phyloP scores from a whole-genome alignment of 1,140 invertebrate species.

The Daktulosphaira vitifoliae region DNA sequence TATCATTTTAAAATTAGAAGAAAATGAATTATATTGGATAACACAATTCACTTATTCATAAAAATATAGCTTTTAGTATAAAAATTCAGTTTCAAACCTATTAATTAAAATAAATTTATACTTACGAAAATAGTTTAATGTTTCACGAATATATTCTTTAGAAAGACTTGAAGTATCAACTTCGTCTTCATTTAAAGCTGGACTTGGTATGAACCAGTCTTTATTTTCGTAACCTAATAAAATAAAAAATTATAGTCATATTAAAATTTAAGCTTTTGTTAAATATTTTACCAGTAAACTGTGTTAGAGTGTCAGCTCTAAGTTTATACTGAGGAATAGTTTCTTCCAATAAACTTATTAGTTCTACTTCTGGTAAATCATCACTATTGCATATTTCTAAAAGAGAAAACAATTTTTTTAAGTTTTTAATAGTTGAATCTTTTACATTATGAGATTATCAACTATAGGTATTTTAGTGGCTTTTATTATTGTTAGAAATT shows the following conservation, averaged over 20 bases:
- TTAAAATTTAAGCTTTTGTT: background rate
- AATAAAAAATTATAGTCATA: conserved; percentile 32
- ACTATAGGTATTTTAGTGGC: no score
- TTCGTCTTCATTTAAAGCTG: conserved; percentile 62
- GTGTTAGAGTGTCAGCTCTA: conserved; percentile 85
- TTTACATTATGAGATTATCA: no score
- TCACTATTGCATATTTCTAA: conserved; percentile 63
- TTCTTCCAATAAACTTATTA: conserved; percentile 87
- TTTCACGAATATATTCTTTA: conserved; percentile 89
- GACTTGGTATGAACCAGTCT: conserved; percentile 87
- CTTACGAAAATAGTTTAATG: conserved; percentile 96
- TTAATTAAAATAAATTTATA: no score
- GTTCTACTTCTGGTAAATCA: conserved; percentile 84
- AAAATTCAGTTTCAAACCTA: no score
- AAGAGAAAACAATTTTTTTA: background rate
- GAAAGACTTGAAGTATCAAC: conserved; percentile 76
- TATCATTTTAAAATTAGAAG: no score
- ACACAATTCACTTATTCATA: no score
- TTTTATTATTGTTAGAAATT: background rate
- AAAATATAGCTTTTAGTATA: no score
- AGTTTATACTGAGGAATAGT: conserved; percentile 90
- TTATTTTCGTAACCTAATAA: conserved; percentile 81
- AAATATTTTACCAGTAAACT: conserved; percentile 65
- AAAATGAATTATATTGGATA: no score
- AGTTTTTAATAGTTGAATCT: no score